These are phyloP conservation scores for Palaemon carinicauda DNA, from an alignment of 1,140 invertebrate species.

Conservation along the genomic window DNA sequence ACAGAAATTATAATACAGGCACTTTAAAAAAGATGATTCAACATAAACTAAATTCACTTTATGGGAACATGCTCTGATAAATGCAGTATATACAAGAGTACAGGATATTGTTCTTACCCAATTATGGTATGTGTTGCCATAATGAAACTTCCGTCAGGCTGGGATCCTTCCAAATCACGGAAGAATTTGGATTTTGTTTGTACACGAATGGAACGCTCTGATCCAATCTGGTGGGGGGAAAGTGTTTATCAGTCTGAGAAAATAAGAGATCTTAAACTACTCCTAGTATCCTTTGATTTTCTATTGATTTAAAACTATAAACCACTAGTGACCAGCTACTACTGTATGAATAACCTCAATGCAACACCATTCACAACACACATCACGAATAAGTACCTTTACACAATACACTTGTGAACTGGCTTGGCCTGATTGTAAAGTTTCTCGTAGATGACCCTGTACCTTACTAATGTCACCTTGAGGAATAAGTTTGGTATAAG, in stretches of 20 bases:
- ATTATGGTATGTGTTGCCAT: constrained; percentile 59
- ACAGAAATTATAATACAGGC: too few species aligned
- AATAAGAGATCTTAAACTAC: background rate
- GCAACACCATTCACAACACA: background rate
- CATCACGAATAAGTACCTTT: constrained; percentile 23
- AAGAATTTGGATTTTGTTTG: constrained; percentile 56
- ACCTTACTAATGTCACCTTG: constrained; percentile 38
- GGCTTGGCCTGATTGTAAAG: constrained; percentile 38
- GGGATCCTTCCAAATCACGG: constrained; percentile 24
- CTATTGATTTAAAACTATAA: background rate
- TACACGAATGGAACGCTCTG: constrained; percentile 39
- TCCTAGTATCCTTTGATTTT: background rate
- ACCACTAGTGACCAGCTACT: too few species aligned
- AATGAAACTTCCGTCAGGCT: constrained; percentile 52
- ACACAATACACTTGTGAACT: constrained; percentile 39
- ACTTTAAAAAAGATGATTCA: too few species aligned
- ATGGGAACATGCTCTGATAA: background rate
- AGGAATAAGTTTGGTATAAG: constrained; percentile 18
- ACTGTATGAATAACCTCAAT: too few species aligned
- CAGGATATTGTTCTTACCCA: constrained; percentile 27
- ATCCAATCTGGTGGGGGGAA: constrained; percentile 42
- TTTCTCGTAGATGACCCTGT: constrained; percentile 38
- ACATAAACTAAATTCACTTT: too few species aligned
- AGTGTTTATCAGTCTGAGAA: background rate
- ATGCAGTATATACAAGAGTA: background rate